Conservation (phyloP, 2,113 vertebrate genomes). For the Microtus ochrogaster region DNA sequence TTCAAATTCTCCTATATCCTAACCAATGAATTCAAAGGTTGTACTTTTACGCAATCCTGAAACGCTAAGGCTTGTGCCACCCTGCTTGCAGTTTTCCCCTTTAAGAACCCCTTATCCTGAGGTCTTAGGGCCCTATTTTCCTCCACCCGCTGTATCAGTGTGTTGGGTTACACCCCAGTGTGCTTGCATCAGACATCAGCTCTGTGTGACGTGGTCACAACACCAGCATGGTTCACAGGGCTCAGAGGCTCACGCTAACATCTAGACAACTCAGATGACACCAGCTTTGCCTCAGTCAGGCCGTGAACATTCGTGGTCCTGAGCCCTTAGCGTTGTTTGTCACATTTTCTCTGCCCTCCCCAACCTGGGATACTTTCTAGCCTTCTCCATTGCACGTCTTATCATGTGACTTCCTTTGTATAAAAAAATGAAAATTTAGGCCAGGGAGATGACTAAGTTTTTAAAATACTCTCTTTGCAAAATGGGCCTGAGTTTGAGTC, state of each 20-base stretch:
- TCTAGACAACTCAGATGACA: not conserved
- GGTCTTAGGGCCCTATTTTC: too few species aligned
- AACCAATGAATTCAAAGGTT: too few species aligned
- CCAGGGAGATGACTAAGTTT: not conserved
- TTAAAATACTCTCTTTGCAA: not conserved
- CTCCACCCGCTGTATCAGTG: too few species aligned
- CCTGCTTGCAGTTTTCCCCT: too few species aligned
- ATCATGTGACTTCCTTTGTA: not conserved
- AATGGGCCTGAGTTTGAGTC: not conserved
- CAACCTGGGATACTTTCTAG: not conserved
- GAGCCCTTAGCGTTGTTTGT: too few species aligned
- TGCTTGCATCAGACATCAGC: too few species aligned
- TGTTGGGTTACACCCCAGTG: too few species aligned
- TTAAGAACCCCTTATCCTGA: too few species aligned
- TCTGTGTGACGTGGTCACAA: too few species aligned
- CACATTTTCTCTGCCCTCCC: not conserved
- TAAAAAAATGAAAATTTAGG: not conserved
- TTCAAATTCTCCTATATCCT: too few species aligned
- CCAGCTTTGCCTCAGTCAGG: not conserved
- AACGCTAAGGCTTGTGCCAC: too few species aligned
- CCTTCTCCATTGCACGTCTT: not conserved
- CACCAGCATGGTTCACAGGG: accelerated
- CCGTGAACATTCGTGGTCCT: accelerated
- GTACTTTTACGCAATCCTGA: too few species aligned
- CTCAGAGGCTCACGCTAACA: accelerated